Conservation (phyloP, 2,113 vertebrate species). For the Osmerus eperlanus region DNA sequence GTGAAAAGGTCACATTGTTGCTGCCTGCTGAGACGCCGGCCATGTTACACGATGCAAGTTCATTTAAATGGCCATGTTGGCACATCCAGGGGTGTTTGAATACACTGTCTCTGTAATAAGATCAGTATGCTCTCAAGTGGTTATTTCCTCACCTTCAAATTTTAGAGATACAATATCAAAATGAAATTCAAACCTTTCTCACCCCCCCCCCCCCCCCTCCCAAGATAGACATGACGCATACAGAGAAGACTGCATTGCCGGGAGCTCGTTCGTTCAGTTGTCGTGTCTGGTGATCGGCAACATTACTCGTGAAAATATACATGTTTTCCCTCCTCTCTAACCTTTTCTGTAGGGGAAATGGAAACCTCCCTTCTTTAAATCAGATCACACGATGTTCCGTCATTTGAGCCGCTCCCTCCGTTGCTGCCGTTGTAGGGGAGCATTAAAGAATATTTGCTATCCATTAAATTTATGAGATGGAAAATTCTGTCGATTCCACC, state of each 20-base stretch:
- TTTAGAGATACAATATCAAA: conserved; percentile 15
- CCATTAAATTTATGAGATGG: conserved; percentile 55
- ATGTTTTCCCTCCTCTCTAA: neutral
- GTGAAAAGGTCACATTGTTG: conserved; percentile 44
- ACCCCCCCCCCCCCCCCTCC: too few species aligned
- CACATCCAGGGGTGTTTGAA: conserved; percentile 2
- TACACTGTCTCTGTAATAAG: conserved; percentile 3
- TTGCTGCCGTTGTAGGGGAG: conserved; percentile 32
- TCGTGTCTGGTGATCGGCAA: conserved; percentile 23
- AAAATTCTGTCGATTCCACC: conserved; percentile 34
- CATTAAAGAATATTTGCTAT: conserved; percentile 53
- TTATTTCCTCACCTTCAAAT: neutral
- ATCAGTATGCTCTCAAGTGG: neutral
- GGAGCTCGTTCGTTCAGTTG: conserved; percentile 6
- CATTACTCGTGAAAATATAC: conserved; percentile 1
- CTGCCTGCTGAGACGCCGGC: neutral
- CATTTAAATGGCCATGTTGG: conserved; percentile 24
- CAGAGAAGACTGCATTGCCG: neutral
- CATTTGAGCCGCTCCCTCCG: conserved; percentile 41
- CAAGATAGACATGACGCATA: too few species aligned
- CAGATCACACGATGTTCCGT: conserved; percentile 35
- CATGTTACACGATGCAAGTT: conserved; percentile 20
- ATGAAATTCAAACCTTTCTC: conserved; percentile 13
- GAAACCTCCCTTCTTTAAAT: conserved; percentile 39
- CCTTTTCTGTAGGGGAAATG: conserved; percentile 27